Evolutionary conservation across 2,888 invertebrate species (phyloP), one percentile per base, ranked within the genome.

Genomic region (Drosophila merina): DNA sequence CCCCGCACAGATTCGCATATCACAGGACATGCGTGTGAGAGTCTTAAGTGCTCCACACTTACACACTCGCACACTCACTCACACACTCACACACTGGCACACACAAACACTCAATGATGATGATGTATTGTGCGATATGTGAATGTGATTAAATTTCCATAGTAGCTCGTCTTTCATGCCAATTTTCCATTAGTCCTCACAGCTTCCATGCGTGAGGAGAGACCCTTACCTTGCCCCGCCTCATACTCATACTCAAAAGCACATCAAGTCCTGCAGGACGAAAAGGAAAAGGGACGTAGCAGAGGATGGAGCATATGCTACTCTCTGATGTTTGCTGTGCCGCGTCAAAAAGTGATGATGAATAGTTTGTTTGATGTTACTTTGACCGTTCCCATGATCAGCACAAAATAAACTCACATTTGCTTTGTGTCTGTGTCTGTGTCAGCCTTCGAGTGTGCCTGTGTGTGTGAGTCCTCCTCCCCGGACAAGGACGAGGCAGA

Each of bases 341-440:
- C 73, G 77, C 82, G 85, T 88, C 85, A 88, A 84, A 69, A 77
- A 73, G 67, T 76, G 84, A 88, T 88, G 85, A 85, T 85, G 88
- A 81, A 85, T 85, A 86, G 85, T 88, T 88, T 85, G 88, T 88
- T 88, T 85, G 86, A 78, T 88, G 86, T 84, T 83, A 84, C 86
- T 84, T 80, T 84, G 86, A 88, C 84, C 88, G 75, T 78, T 69
- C 68, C 70, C 76, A 72, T 83, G 84, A 88, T 84, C 88, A 86
- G 86, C 86, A 72, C 47, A 75, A 79, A 83, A 54, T 83, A 50
- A 59, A 75, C 56, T 71, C 36, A 40, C 31, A 40, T 54, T 14
- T 26, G n/a, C 38, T 40, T 52, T 31, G 42, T 47, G 44, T 36
- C 10, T 47, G 20, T 20, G 20, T 20, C 20, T 20, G 20, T 20